These are phyloP conservation scores for Acanthococcus lagerstroemiae DNA, from an alignment of 2,888 invertebrate genomes.

Conservation along the genomic window DNA sequence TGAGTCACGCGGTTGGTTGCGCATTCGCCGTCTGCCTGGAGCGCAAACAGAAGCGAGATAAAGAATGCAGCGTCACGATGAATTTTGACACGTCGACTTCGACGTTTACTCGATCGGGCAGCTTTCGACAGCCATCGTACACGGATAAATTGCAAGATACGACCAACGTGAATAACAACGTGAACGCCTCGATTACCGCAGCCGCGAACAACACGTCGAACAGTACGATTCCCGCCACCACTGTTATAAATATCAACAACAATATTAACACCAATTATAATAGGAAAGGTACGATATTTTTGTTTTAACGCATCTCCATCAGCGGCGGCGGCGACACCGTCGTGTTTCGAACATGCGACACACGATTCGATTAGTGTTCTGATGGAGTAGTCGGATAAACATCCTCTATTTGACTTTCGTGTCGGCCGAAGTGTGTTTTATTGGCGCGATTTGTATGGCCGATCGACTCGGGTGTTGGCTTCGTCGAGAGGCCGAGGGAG, in stretches of 20 bases:
- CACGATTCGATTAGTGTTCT: too few relatives aligned
- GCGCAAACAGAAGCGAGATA: constrained; percentile 92
- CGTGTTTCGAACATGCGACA: too few relatives aligned
- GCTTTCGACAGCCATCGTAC: constrained; percentile 74
- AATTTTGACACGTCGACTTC: constrained; percentile 81
- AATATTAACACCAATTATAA: constrained; percentile 5
- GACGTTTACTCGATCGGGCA: constrained; percentile 85
- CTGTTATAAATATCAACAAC: constrained; percentile 12
- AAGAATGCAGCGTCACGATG: constrained; percentile 89
- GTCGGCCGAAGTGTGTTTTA: too few relatives aligned
- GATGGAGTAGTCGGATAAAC: too few relatives aligned
- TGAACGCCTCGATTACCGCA: not conserved
- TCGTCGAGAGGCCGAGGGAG: too few relatives aligned
- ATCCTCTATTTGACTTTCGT: too few relatives aligned
- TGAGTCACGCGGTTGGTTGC: constrained; percentile 98
- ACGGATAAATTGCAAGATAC: constrained; percentile 55
- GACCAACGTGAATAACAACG: constrained; percentile 14
- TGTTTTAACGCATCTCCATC: too few relatives aligned
- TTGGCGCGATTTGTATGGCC: too few relatives aligned
- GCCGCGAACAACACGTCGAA: not conserved
- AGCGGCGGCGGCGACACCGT: too few relatives aligned
- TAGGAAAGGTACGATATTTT: constrained; percentile 5
- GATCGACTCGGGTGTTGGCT: too few relatives aligned
- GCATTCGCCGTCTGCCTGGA: constrained; percentile 98
- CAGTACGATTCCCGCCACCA: not conserved